Percentiles rank a stretch among this genome's conserved stretches.
Conservation (phyloP, 2,888 invertebrate species). For the Andrena minutula region DNA sequence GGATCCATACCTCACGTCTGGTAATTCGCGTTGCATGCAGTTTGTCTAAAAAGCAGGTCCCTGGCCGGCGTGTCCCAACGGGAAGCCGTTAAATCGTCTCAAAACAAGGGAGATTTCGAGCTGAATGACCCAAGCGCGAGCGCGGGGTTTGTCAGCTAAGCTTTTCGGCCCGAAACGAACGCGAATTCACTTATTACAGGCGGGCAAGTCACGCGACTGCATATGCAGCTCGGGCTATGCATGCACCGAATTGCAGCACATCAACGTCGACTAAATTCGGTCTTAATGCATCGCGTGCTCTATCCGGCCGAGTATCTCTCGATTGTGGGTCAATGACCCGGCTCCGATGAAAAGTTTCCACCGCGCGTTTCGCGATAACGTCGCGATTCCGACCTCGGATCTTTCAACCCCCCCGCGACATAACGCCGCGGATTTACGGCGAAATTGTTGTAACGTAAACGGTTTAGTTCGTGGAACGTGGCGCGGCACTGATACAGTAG, state of each 20-base stretch:
- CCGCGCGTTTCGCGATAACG: conserved; percentile 43
- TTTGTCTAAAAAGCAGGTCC: conserved; percentile 40
- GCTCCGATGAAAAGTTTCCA: conserved; percentile 50
- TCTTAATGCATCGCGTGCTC: conserved; percentile 68
- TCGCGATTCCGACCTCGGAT: conserved; percentile 27
- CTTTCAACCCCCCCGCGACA: neutral
- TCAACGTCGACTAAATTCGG: conserved; percentile 56
- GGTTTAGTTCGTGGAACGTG: neutral
- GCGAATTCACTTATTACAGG: conserved; percentile 66
- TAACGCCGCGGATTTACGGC: neutral
- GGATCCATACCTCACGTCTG: conserved; percentile 47
- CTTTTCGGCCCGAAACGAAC: conserved; percentile 37
- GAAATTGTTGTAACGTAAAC: conserved; percentile 9
- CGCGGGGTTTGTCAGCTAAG: conserved; percentile 44
- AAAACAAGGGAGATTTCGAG: conserved; percentile 35
- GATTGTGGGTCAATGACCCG: conserved; percentile 64
- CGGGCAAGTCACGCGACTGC: conserved; percentile 61
- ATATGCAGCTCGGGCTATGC: conserved; percentile 49
- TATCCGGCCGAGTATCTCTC: conserved; percentile 63
- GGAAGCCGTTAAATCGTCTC: conserved; percentile 48
- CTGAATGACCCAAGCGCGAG: conserved; percentile 18
- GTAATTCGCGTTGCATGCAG: conserved; percentile 50
- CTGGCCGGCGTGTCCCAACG: neutral
- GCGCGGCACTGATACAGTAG: neutral
- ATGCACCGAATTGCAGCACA: conserved; percentile 47